phyloP scores from a whole-genome alignment of 2,888 invertebrate genomes.

The Trimorus sp. region DNA sequence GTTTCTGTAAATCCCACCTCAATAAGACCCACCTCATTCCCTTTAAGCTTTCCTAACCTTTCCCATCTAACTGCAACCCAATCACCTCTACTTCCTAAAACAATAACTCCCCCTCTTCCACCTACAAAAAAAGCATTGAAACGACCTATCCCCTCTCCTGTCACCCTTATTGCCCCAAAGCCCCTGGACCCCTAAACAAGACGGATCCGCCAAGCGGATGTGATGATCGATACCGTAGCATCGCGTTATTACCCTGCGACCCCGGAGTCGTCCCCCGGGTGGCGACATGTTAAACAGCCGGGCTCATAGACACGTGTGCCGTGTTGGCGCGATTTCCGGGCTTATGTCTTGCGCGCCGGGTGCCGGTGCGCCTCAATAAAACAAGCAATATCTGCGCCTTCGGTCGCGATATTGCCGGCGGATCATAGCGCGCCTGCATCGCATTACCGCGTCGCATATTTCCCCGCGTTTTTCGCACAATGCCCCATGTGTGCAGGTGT shows the following conservation, averaged over 20 bases:
- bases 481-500: constrained; percentile 46
- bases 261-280: neutral
- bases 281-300: constrained; percentile 45
- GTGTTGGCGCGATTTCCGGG: constrained; percentile 62
- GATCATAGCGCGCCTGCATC: constrained; percentile 80
- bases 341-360: constrained; percentile 61
- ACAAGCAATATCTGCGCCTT: constrained; percentile 80
- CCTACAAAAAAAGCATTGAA: too few relatives aligned
- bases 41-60: too few relatives aligned
- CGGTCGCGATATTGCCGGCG: constrained; percentile 77
- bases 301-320: constrained; percentile 57
- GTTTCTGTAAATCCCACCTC: too few relatives aligned
- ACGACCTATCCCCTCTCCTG: too few relatives aligned
- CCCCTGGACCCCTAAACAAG: too few relatives aligned
- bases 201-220: too few relatives aligned
- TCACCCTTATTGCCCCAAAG: too few relatives aligned
- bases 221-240: constrained; percentile 25
- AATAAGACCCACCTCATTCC: too few relatives aligned
- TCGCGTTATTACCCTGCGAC: constrained; percentile 23
- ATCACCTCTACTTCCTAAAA: too few relatives aligned
- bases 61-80: too few relatives aligned
- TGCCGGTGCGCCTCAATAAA: constrained; percentile 78
- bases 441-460: constrained; percentile 73
- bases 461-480: constrained; percentile 46
- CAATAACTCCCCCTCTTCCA: too few relatives aligned